These are phyloP conservation scores for Ylistrum balloti DNA, from an alignment of 1,140 invertebrate species.

Conservation along the genomic window DNA sequence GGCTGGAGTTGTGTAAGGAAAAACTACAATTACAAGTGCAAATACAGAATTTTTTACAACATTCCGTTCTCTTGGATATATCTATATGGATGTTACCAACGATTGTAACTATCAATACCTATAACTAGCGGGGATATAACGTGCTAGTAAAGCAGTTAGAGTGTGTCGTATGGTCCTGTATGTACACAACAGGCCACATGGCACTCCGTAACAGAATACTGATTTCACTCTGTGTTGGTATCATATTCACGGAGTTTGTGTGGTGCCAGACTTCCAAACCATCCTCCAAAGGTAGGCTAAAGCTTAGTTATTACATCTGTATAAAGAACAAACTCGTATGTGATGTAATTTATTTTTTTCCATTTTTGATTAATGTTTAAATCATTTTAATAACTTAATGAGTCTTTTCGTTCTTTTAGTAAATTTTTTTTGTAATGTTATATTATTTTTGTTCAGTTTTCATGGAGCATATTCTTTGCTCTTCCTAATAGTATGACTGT, in stretches of 20 bases:
- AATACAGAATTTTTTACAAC: neutral
- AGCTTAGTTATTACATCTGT: too few relatives aligned
- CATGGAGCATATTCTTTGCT: neutral
- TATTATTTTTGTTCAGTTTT: neutral
- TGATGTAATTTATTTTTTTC: too few relatives aligned
- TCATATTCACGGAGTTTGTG: neutral
- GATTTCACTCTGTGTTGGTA: neutral
- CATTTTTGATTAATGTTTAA: too few relatives aligned
- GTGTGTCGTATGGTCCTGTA: slow-evolving; percentile 32
- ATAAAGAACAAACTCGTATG: too few relatives aligned
- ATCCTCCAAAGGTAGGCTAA: neutral
- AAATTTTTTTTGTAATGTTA: too few relatives aligned
- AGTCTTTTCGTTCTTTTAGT: too few relatives aligned
- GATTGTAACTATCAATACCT: neutral
- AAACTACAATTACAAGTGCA: neutral
- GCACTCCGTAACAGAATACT: neutral
- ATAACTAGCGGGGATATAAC: neutral
- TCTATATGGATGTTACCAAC: neutral
- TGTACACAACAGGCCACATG: slow-evolving; percentile 24
- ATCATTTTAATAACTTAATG: too few relatives aligned
- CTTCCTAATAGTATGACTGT: neutral
- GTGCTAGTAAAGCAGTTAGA: neutral
- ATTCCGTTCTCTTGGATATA: neutral
- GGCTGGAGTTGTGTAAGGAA: neutral
- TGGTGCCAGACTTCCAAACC: slow-evolving; percentile 13